Base-by-base conservation (phyloP, 2,888 invertebrate genomes). In the Maniola hyperantus region DNA sequence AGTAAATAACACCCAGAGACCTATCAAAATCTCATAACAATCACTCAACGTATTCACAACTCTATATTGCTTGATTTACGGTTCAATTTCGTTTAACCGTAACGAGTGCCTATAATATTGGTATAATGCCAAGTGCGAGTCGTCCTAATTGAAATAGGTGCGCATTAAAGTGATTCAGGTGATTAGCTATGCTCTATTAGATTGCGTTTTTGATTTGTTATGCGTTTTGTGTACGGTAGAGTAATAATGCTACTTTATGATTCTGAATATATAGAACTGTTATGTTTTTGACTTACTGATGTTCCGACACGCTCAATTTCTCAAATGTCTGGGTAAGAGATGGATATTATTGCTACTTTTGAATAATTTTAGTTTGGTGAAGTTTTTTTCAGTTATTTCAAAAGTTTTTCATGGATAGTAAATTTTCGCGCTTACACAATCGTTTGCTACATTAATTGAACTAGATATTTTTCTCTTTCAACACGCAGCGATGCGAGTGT, bases 141-240 rank as follows among this genome's bases (percentile, higher is more conserved):
- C 50, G 18, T 15, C 20, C 11, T 50, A 62, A 39, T 62, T 18
- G 34, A 54, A 46, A 46, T 55, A 33, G 57, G 51, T 61, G 53
- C 42, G 58, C 58, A 64, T 69, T 65, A 63, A 57, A 44, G 57
- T 34, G 44, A 44, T 66, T 46, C 60, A 36, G 42, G 51, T 55
- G 64, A 69, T 46, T 63, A 58, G 46, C 36, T 48, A 26, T 15
- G 26, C 18, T 53, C 42, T 42, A 48, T 48, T 48, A 15, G 8
- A 48, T 15, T 18, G 50, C 5, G 15, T 26, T 7, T 34, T 62
- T 18, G 42, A 18, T 54, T 33, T 53, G 54, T 59, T 39, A 53
- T 58, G n/a, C 26, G 26, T 58, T 58, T 58, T 8, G 39, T 2
- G 26, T 26, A 26, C 0, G 13, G 13, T 5, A 42, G 13, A 48